A percentile compares a stretch with the other conserved stretches of the same genome.
phyloP scores from a whole-genome alignment of 2,113 vertebrate species.

The Oxyruncus cristatus region DNA sequence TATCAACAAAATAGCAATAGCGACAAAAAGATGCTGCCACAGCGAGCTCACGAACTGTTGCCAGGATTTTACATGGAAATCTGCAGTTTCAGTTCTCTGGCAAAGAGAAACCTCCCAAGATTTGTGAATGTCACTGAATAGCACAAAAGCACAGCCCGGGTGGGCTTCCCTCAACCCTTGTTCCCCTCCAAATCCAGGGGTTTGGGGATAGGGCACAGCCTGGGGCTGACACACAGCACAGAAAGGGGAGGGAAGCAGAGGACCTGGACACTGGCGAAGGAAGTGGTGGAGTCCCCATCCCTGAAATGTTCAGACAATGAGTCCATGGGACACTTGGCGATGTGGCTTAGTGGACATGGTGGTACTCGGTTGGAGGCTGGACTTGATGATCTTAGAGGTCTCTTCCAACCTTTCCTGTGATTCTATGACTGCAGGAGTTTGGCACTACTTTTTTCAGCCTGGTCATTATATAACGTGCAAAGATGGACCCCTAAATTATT shows the following conservation, averaged over 20 bases:
- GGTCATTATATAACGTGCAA: background rate
- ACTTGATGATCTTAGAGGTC: background rate
- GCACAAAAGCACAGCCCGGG: background rate
- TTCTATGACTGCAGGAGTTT: background rate
- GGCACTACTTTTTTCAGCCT: background rate
- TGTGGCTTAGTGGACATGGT: background rate
- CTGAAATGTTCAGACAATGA: background rate
- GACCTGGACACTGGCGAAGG: background rate
- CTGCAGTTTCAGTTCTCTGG: background rate
- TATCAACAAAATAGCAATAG: background rate
- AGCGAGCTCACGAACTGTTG: background rate
- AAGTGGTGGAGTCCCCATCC: background rate
- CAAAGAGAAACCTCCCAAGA: background rate
- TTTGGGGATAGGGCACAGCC: background rate
- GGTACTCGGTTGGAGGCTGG: background rate
- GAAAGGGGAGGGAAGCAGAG: background rate
- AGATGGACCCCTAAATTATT: conserved; percentile 5
- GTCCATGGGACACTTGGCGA: background rate
- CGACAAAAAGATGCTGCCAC: background rate
- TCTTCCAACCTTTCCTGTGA: background rate
- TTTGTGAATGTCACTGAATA: accelerated
- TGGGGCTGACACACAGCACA: background rate
- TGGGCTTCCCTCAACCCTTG: background rate
- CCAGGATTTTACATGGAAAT: background rate
- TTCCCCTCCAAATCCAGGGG: background rate